Conservation (phyloP, 2,797 vertebrate genomes). For the Xiphorhynchus erythropygius region DNA sequence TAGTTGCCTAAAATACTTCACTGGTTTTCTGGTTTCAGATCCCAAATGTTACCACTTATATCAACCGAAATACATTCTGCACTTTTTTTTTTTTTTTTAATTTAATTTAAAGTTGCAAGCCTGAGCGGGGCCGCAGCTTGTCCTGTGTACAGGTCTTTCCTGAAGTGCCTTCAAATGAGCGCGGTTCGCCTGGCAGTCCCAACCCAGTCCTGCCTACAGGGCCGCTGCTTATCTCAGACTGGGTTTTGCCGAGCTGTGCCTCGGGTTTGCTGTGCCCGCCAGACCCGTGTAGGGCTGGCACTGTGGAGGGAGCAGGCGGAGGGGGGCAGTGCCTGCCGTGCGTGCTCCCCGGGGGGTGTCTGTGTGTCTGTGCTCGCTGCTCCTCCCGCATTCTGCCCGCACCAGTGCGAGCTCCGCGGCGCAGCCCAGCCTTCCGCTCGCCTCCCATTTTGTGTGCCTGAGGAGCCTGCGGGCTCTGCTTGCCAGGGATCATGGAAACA, state of each 20-base stretch:
- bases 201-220: no score
- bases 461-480: background rate
- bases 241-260: background rate
- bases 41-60: background rate
- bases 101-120: background rate
- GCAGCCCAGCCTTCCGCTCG: background rate
- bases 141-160: no score
- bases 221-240: fast-evolving
- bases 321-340: fast-evolving
- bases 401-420: background rate
- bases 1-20: background rate
- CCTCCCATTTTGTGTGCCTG: background rate
- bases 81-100: background rate
- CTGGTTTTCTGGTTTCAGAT: background rate
- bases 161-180: background rate
- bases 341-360: background rate
- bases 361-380: fast-evolving
- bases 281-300: fast-evolving
- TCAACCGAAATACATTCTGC: background rate
- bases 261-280: background rate
- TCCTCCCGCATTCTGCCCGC: background rate
- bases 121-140: background rate
- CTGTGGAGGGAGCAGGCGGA: background rate
- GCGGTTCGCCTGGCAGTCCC: background rate
- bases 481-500: background rate